Conservation (phyloP, 1,140 invertebrate species). For the Charaxes varanes region DNA sequence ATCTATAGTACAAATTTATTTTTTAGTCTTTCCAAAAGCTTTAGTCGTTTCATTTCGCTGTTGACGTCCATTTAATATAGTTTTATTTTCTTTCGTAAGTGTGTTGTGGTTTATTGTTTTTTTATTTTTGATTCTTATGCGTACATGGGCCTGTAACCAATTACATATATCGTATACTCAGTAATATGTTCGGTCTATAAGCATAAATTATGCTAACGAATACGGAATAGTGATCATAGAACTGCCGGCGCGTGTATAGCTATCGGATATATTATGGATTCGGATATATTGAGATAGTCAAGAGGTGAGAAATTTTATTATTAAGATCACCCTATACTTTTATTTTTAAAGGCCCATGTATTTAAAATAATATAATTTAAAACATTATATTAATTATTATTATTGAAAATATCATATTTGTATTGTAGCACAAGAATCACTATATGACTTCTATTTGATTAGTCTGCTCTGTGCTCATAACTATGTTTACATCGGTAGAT, state of each 20-base stretch:
- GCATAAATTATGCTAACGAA: too few relatives aligned
- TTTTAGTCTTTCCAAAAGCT: conserved; percentile 45
- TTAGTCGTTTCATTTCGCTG: conserved; percentile 31
- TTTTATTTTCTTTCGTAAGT: conserved; percentile 29
- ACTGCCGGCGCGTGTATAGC: too few relatives aligned
- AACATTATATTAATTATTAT: conserved; percentile 20
- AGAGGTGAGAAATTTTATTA: too few relatives aligned
- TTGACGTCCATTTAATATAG: conserved; percentile 11
- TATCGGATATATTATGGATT: too few relatives aligned
- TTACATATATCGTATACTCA: too few relatives aligned
- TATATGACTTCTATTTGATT: conserved; percentile 18
- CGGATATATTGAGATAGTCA: too few relatives aligned
- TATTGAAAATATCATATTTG: conserved; percentile 25
- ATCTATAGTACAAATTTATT: conserved; percentile 58
- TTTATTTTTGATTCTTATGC: conserved; percentile 28
- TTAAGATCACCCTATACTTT: too few relatives aligned
- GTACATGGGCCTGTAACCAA: conserved; percentile 1
- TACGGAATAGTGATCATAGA: too few relatives aligned
- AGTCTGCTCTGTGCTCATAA: conserved; percentile 24
- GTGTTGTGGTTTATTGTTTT: conserved; percentile 34
- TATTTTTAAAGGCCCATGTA: conserved; percentile 1
- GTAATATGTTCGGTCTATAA: too few relatives aligned
- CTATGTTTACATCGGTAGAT: conserved; percentile 19
- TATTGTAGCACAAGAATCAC: conserved; percentile 42
- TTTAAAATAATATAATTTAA: conserved; percentile 8